A percentile compares a stretch with the other conserved stretches of the same genome.
Conservation (phyloP, 2,888 invertebrate genomes). For the Nemotelus nigrinus region DNA sequence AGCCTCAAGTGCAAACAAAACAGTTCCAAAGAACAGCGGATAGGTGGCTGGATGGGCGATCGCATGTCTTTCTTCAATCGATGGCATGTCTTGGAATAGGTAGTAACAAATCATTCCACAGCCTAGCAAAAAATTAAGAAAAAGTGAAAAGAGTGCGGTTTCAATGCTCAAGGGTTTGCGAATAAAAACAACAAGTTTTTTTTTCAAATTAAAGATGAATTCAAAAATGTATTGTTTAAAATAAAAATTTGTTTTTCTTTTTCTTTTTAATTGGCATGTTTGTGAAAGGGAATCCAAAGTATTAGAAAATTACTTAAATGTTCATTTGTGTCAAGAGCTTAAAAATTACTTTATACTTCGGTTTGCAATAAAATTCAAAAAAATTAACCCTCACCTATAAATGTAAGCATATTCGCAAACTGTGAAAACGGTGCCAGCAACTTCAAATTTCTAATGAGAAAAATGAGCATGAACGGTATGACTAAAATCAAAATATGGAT, state of each 20-base stretch:
- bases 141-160: not conserved
- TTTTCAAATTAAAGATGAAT: too few species aligned
- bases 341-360: not conserved
- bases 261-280: too few species aligned
- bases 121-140: conserved; percentile 58
- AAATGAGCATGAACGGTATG: conserved; percentile 74
- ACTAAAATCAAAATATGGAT: conserved; percentile 75
- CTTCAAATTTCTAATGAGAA: conserved; percentile 80
- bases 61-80: conserved; percentile 65
- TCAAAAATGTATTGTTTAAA: too few species aligned
- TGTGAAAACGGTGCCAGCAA: conserved; percentile 85
- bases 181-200: too few species aligned
- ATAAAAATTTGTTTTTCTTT: too few species aligned
- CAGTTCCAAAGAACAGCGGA: conserved; percentile 89
- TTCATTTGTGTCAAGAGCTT: not conserved
- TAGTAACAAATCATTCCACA: conserved; percentile 80
- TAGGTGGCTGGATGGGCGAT: conserved; percentile 68
- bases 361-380: not conserved
- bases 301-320: too few species aligned
- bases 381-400: conserved; percentile 64
- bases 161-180: too few species aligned
- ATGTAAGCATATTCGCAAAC: conserved; percentile 82
- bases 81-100: conserved; percentile 72
- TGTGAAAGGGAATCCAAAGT: too few species aligned
- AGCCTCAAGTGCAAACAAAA: conserved; percentile 87